Base-by-base conservation (phyloP, 2,113 vertebrate species). In the Xiphophorus couchianus region DNA sequence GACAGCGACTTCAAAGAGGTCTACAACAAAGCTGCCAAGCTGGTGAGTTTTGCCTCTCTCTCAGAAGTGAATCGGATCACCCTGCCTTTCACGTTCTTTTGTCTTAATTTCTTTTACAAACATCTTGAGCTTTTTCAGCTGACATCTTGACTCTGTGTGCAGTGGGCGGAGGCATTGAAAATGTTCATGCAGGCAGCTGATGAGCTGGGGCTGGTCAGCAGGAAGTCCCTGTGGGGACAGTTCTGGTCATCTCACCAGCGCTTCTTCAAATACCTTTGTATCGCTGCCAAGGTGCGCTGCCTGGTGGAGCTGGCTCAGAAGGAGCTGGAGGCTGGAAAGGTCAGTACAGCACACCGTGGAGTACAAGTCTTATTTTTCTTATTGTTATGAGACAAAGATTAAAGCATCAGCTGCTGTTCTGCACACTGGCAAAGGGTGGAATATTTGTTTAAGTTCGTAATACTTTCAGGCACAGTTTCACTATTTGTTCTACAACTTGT, bases 221-320 rank as follows among this genome's bases (percentile, higher is more conserved):
- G 96, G 62, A 99, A 99, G 76, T 96, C 97, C 0, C 91, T 99
- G 58, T 99, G 98, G 98, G 97, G 97, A 10, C 98, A 99, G 93
- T 99, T 99, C 93, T 99, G 98, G 98, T 97, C 97, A 0, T 96
- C 97, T 22, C 98, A 99, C 73, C 98, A 99, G 88, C 97, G 98
- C 83, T 99, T 99, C 95, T 99, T 99, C 94, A 99, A 99, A 94
- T 99, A 99, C 84, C 96, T 99, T 75, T 99, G 98, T 76, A 97
- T 99, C 0, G 98, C 98, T 0, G 97, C 98, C 83, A 99, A 99
- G 80, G 96, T 99, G 81, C 96, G 92, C 69, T 95, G 97, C 1
- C 95, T 99, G 9, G 97, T 99, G 33, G 96, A 97, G 87, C 95
- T 99, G 78, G 97, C 97, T 74, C 92, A 75, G 30, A 95, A 96